phyloP scores from a whole-genome alignment of 2,797 vertebrate species.

The Scarus forsteni region DNA sequence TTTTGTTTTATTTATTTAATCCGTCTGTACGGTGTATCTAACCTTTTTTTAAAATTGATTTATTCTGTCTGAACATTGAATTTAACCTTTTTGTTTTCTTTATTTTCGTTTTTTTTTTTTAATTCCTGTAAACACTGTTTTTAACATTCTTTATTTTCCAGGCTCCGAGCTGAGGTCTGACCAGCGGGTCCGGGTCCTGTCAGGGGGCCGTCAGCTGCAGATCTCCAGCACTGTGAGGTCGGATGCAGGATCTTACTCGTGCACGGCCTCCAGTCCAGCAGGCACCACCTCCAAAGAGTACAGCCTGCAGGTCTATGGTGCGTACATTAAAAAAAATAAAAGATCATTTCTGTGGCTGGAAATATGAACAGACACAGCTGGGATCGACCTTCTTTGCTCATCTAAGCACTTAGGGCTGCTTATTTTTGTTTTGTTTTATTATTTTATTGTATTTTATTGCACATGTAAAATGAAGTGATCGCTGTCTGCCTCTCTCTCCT shows the following conservation, averaged over 20 bases:
- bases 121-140: no score
- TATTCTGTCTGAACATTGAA: no score
- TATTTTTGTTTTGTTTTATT: no score
- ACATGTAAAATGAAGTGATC: no score
- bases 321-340: neutral
- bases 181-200: conserved; percentile 86
- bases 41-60: no score
- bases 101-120: no score
- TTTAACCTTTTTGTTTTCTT: neutral
- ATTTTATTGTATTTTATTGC: no score
- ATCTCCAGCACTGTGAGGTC: conserved; percentile 86
- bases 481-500: conserved; percentile 53
- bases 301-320: conserved; percentile 93
- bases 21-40: no score
- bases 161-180: conserved; percentile 84
- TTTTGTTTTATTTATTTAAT: neutral
- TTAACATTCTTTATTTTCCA: conserved; percentile 55
- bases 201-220: conserved; percentile 94
- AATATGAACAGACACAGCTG: neutral
- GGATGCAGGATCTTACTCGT: conserved; percentile 91
- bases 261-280: conserved; percentile 89
- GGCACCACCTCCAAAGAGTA: conserved; percentile 90
- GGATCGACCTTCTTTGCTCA: neutral
- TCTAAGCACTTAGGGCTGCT: no score
- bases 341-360: neutral